Base-by-base conservation (phyloP, 2,113 vertebrate genomes). In the Mixornis gularis region DNA sequence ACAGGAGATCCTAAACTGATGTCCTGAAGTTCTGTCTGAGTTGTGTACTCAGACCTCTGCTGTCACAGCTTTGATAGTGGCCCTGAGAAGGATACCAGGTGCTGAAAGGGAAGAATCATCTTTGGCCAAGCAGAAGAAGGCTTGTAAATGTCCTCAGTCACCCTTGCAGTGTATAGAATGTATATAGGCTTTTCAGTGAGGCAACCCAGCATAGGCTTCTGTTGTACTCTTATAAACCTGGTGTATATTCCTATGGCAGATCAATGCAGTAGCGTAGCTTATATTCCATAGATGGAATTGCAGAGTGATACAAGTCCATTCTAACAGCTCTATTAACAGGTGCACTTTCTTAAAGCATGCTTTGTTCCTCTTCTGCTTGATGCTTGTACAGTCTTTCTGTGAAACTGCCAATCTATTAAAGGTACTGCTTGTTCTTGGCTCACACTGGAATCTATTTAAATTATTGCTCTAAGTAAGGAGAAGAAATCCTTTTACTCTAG, bases 191-290 rank as follows among this genome's bases (percentile, higher is more conserved):
- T 7, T 56, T 69, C 1, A 62, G 41, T 46, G 62, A 55, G 20
- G 30, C 41, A 55, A 6, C 40, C 10, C 55, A 32, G 2, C 0
- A 0, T 3, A 21, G 64, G 25, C 16, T 56, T 89, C 43, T 59
- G 24, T 18, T 74, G 16, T 22, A 2, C 20, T 60, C 12, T 18
- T 70, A 4, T 5, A 52, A 34, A 36, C 15, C 12, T 55, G 46
- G 13, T 24, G 6, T 29, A 3, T 49, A 48, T 38, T 32, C 20
- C 11, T 52, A 0, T 19, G 72, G 32, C 24, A 68, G 26, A 55
- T 40, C 27, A 17, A 17, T 74, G 17, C 22, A 74, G 3, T 22
- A 48, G 17, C 48, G 3, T 34, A 10, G 30, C 13, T 52, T 64
- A 6, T 16, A 72, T 52, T 72, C 46, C 25, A 9, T 22, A 56